Base-by-base conservation (phyloP, 1,140 invertebrate genomes). In the Hormaphis cornu region DNA sequence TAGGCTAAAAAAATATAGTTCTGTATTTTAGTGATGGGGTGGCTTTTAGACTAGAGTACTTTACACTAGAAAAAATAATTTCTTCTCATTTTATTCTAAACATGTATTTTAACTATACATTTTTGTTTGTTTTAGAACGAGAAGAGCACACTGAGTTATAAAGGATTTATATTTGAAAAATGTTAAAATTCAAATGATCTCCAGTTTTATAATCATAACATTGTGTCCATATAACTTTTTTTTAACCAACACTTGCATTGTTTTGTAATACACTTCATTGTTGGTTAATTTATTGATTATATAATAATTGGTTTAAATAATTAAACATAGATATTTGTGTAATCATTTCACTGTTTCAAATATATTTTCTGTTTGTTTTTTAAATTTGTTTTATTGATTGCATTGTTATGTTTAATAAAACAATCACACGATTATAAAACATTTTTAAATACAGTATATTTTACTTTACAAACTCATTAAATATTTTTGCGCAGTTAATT, bases 101-200 rank as follows among this genome's bases (percentile, higher is more conserved):
- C n/a, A n/a, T n/a, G n/a, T n/a, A n/a, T n/a, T n/a, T n/a, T n/a
- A n/a, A n/a, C n/a, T n/a, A n/a, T n/a, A n/a, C n/a, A 24, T 40
- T 24, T 46, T 14, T 66, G 48, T n/a, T 35, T n/a, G n/a, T 66
- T 66, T 66, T 20, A 66, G 61, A n/a, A 33, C 14, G 7, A 30
- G 6, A 66, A 33, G 12, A 3, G 6, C 61, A 66, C 18, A 66
- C 30, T 22, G 61, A 66, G 46, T 48, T 66, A 22, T 66, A 66
- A 48, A 48, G 28, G 40, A 66, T 35, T 50, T 16, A 66, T 48
- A 66, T 66, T 66, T 66, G 40, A 66, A 66, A 66, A 30, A 1
- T 30, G 18, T 66, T 16, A 14, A 33, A 30, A 46, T 50, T 44
- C 61, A 66, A 66, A 66, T 48, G 61, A 66, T 66, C 61, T 66